Conservation (phyloP, 2,797 vertebrate species). For the Myotis daubentonii region DNA sequence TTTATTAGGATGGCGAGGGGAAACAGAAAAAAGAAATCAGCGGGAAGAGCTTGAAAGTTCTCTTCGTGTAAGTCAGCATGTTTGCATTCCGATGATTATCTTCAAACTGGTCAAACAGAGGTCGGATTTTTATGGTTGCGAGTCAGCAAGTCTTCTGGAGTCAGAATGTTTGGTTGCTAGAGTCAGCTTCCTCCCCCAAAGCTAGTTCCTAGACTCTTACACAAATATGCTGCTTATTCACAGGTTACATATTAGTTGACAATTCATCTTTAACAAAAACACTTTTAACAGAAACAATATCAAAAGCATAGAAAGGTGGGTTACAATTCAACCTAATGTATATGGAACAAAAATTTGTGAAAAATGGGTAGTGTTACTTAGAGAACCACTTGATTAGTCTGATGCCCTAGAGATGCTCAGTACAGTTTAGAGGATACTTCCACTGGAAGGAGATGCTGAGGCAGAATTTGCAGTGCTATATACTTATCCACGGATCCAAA, state of each 20-base stretch:
- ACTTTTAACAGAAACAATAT: not conserved
- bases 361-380: not conserved
- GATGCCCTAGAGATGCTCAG: not conserved
- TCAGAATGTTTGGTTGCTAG: not conserved
- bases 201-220: not conserved
- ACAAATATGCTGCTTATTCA: not conserved
- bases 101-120: not conserved
- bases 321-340: not conserved
- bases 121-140: not conserved
- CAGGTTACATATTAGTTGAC: not conserved
- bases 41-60: not conserved
- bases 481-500: not conserved
- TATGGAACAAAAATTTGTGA: not conserved
- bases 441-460: not conserved
- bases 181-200: not conserved
- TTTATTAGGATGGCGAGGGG: not conserved
- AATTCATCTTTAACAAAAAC: not conserved
- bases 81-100: not conserved
- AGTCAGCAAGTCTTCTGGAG: not conserved
- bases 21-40: not conserved
- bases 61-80: not conserved
- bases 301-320: not conserved
- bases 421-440: not conserved
- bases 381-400: not conserved
- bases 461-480: not conserved